Conservation (phyloP, 2,888 invertebrate genomes). For the Machimus atricapillus region DNA sequence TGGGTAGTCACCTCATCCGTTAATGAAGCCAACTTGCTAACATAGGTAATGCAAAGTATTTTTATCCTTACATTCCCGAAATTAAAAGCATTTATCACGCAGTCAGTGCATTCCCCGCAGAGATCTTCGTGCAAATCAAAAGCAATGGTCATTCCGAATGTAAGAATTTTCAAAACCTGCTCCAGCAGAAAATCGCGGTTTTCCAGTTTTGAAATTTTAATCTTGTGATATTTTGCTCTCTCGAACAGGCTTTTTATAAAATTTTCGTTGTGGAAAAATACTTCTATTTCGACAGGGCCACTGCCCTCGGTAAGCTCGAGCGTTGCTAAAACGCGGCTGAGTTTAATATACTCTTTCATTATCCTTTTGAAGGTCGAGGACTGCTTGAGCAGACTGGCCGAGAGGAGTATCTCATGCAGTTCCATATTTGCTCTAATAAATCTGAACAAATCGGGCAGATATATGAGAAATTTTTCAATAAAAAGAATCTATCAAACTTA, state of each 20-base stretch:
- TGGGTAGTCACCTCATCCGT: constrained; percentile 42
- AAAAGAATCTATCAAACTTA: neutral
- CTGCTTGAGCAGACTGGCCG: constrained; percentile 56
- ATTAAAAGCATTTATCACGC: constrained; percentile 52
- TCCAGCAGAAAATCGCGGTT: constrained; percentile 47
- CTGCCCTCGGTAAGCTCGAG: neutral
- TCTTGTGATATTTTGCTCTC: constrained; percentile 45
- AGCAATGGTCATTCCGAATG: constrained; percentile 52
- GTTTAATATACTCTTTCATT: constrained; percentile 50
- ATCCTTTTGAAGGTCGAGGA: constrained; percentile 54
- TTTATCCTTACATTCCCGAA: constrained; percentile 53
- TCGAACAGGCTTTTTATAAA: constrained; percentile 50
- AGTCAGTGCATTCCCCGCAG: constrained; percentile 51
- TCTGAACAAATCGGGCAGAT: constrained; percentile 47
- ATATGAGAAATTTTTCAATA: neutral
- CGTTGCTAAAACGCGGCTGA: neutral
- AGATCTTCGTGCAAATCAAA: constrained; percentile 50
- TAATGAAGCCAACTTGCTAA: constrained; percentile 49
- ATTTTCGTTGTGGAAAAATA: constrained; percentile 47
- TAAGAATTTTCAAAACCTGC: constrained; percentile 52
- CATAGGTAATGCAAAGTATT: constrained; percentile 53
- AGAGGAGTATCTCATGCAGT: constrained; percentile 56
- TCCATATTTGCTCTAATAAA: constrained; percentile 53
- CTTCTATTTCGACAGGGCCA: neutral
- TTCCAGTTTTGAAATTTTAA: constrained; percentile 15